Conservation (phyloP, 2,113 vertebrate genomes). For the Carassius gibelio region DNA sequence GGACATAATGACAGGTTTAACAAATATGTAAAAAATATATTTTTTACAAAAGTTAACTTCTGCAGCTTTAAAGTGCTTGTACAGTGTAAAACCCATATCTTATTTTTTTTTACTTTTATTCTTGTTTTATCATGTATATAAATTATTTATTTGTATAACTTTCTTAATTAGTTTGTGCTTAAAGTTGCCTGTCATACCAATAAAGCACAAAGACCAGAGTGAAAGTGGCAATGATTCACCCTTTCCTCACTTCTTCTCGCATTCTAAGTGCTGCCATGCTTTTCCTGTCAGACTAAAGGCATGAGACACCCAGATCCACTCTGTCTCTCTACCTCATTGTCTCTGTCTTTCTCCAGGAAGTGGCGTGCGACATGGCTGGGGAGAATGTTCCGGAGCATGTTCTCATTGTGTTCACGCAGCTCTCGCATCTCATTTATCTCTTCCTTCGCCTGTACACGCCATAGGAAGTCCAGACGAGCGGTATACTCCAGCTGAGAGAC, state of each 20-base stretch:
- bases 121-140: neutral
- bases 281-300: constrained; percentile 61
- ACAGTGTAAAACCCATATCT: no score
- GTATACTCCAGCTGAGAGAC: constrained; percentile 91
- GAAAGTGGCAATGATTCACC: neutral
- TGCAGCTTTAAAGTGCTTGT: no score
- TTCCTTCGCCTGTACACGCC: constrained; percentile 97
- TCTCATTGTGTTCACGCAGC: constrained; percentile 95
- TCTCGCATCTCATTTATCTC: constrained; percentile 99
- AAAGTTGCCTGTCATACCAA: neutral
- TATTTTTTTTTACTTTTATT: no score
- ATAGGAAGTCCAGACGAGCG: constrained; percentile 94
- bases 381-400: constrained; percentile 96
- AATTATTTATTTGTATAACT: neutral
- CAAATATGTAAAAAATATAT: no score
- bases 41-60: no score
- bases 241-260: constrained; percentile 10
- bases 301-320: constrained; percentile 14
- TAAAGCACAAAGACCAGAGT: neutral
- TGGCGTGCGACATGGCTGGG: constrained; percentile 96
- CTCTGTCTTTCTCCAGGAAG: constrained; percentile 97
- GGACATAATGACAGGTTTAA: no score
- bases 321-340: constrained; percentile 86
- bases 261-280: constrained; percentile 55
- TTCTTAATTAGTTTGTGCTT: neutral